phyloP scores from a whole-genome alignment of 2,797 vertebrate genomes.

The Brotula barbata region DNA sequence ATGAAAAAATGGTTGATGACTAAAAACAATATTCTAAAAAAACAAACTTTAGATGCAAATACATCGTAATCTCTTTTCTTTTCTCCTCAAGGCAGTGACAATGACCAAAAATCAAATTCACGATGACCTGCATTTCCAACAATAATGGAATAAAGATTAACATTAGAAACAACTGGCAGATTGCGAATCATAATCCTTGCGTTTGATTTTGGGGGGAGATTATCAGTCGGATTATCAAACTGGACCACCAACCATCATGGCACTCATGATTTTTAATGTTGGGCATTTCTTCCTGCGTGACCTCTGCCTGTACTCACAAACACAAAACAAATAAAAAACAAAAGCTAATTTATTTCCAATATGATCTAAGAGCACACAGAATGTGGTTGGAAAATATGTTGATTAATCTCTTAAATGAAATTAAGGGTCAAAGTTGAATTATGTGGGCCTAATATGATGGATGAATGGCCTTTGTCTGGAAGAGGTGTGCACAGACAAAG shows the following conservation, averaged over 20 bases:
- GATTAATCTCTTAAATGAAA: conserved; percentile 64
- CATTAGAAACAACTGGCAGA: conserved; percentile 60
- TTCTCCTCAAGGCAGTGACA: not conserved
- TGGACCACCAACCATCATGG: conserved; percentile 35
- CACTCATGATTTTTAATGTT: conserved; percentile 12
- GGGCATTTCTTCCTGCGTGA: too few species aligned
- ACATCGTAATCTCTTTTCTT: not conserved
- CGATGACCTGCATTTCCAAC: not conserved
- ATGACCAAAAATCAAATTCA: not conserved
- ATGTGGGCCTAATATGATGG: conserved; percentile 45
- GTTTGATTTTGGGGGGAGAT: conserved; percentile 50
- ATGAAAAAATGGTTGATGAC: too few species aligned
- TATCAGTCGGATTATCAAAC: conserved; percentile 39
- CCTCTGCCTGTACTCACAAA: too few species aligned
- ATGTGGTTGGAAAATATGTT: conserved; percentile 35
- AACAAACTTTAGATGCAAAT: conserved; percentile 5
- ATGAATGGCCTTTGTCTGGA: conserved; percentile 21
- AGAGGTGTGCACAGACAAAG: conserved; percentile 28
- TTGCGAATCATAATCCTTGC: conserved; percentile 60
- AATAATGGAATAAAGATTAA: conserved; percentile 52
- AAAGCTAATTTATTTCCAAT: too few species aligned
- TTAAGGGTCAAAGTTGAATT: conserved; percentile 32
- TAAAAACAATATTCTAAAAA: not conserved
- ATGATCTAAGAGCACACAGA: conserved; percentile 7
- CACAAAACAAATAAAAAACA: too few species aligned